A percentile compares a stretch with the other conserved stretches of the same genome.
phyloP scores from a whole-genome alignment of 2,797 vertebrate genomes.

The Gambusia yucatana region DNA sequence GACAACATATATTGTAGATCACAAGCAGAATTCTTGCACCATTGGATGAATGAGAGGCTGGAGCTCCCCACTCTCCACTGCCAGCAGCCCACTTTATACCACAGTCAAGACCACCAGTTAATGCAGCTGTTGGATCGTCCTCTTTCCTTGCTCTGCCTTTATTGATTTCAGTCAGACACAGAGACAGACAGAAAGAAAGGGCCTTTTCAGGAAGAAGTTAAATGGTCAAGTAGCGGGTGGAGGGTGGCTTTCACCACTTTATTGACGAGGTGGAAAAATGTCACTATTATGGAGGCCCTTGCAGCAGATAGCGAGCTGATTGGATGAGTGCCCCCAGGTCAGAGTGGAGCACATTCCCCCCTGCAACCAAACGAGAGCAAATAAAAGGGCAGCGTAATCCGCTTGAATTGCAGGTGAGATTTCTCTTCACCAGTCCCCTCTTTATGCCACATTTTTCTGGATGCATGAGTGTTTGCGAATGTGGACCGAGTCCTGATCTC shows the following conservation, averaged over 20 bases:
- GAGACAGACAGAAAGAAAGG: slow-evolving; percentile 83
- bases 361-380: slow-evolving; percentile 82
- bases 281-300: slow-evolving; percentile 88
- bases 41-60: slow-evolving; percentile 48
- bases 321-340: slow-evolving; percentile 87
- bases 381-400: slow-evolving; percentile 82
- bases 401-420: slow-evolving; percentile 79
- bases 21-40: slow-evolving; percentile 34
- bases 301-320: slow-evolving; percentile 87
- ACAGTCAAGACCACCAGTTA: slow-evolving; percentile 75
- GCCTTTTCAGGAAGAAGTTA: slow-evolving; percentile 88
- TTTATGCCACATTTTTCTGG: slow-evolving; percentile 65
- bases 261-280: slow-evolving; percentile 89
- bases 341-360: slow-evolving; percentile 79
- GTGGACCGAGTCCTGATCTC: slow-evolving; percentile 60
- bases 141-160: slow-evolving; percentile 81
- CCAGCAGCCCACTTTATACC: slow-evolving; percentile 66
- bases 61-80: slow-evolving; percentile 42
- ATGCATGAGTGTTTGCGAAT: slow-evolving; percentile 52
- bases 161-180: slow-evolving; percentile 86
- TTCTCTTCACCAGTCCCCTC: slow-evolving; percentile 74
- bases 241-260: slow-evolving; percentile 88
- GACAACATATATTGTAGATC: slow-evolving; percentile 25
- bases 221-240: slow-evolving; percentile 87
- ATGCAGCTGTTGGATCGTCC: slow-evolving; percentile 77